Conservation (phyloP, 1,140 invertebrate species). For the Drosophila obscura region DNA sequence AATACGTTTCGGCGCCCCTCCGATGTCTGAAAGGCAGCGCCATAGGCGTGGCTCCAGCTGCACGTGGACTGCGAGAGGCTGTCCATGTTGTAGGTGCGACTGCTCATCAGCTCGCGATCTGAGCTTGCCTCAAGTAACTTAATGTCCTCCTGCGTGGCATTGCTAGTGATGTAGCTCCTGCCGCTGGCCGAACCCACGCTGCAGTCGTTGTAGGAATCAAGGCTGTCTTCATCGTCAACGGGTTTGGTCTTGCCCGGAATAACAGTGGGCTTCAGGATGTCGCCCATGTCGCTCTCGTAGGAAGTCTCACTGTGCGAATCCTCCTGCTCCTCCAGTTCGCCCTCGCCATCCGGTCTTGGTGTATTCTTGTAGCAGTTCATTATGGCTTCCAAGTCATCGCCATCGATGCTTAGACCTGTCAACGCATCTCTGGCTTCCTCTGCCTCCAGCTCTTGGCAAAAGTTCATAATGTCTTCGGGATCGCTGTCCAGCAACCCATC, state of each 20-base stretch:
- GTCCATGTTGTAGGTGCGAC: conserved; percentile 51
- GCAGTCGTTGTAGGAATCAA: conserved; percentile 25
- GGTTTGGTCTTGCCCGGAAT: not conserved
- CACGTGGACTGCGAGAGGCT: conserved; percentile 54
- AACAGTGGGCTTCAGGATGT: not conserved
- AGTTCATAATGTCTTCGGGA: conserved; percentile 8
- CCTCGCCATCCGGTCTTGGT: too few relatives aligned
- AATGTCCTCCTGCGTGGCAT: not conserved
- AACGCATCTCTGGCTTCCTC: conserved; percentile 26
- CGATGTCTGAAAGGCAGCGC: conserved; percentile 29
- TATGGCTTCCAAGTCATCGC: conserved; percentile 28
- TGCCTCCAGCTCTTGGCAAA: conserved; percentile 32
- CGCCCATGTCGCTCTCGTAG: not conserved
- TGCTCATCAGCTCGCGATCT: conserved; percentile 31
- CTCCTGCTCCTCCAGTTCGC: not conserved
- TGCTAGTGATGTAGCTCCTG: conserved; percentile 1
- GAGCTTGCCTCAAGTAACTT: not conserved
- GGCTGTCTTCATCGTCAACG: conserved; percentile 13
- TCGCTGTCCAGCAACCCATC: conserved; percentile 1
- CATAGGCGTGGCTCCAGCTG: conserved; percentile 65
- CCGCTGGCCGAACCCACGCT: conserved; percentile 2
- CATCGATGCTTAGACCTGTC: not conserved
- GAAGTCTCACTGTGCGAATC: not conserved
- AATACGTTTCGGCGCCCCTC: conserved; percentile 49
- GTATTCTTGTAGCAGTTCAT: conserved; percentile 10